Evolutionary conservation across 2,113 vertebrate species (phyloP).

Genomic region (Hassar affinis): DNA sequence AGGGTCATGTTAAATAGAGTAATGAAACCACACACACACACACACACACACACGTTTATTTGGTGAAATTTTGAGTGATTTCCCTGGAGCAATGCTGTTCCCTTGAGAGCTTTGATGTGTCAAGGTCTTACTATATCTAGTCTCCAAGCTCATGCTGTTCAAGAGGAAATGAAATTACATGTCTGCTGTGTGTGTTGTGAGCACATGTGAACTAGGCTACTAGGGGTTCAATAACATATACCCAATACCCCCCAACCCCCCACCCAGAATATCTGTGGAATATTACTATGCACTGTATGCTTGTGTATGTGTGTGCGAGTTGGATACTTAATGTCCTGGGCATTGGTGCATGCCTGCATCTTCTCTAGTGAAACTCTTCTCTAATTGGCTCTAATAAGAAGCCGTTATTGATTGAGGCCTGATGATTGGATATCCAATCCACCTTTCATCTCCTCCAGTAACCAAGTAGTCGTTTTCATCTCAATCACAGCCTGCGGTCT

Average conservation of each 20-base stretch:
- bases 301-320: background rate
- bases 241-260: background rate
- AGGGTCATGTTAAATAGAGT: slow-evolving; percentile 35
- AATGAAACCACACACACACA: slow-evolving; percentile 32
- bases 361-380: slow-evolving; percentile 8
- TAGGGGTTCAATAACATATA: background rate
- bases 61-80: slow-evolving; percentile 32
- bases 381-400: slow-evolving; percentile 42
- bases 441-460: slow-evolving; percentile 28
- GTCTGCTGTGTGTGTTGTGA: background rate
- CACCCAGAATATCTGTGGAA: no score
- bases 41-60: slow-evolving; percentile 18
- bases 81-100: slow-evolving; percentile 26
- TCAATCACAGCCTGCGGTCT: slow-evolving; percentile 16
- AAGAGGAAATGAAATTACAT: slow-evolving; percentile 27
- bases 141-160: slow-evolving; percentile 12
- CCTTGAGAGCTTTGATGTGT: slow-evolving; percentile 29
- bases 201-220: background rate
- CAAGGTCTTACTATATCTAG: slow-evolving; percentile 24
- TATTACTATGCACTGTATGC: background rate
- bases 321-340: slow-evolving; percentile 2
- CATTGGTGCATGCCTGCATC: background rate
- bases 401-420: slow-evolving; percentile 17
- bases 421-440: slow-evolving; percentile 31
- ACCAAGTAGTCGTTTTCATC: slow-evolving; percentile 19